A percentile compares a stretch with the other conserved stretches of the same genome.
phyloP scores from a whole-genome alignment of 2,797 vertebrate species.

The Acanthopagrus latus region DNA sequence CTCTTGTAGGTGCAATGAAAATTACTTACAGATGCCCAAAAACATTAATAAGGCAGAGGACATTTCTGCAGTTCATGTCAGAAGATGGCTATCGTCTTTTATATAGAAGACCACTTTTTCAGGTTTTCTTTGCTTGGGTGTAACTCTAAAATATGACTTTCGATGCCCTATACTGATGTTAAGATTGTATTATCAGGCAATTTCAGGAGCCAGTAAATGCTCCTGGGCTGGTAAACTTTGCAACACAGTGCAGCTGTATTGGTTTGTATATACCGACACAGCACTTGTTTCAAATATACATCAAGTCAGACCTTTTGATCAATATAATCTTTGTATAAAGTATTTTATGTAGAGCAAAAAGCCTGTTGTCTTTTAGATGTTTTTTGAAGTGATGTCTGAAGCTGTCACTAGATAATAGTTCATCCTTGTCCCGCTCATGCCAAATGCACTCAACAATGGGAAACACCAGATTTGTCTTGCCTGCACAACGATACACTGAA shows the following conservation, averaged over 20 bases:
- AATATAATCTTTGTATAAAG: background rate
- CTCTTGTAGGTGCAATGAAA: conserved; percentile 21
- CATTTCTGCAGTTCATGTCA: conserved; percentile 3
- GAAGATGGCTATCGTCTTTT: background rate
- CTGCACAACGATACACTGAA: conserved; percentile 1
- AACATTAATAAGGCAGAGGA: background rate
- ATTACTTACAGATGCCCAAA: background rate
- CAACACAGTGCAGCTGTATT: background rate
- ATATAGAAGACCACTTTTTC: background rate
- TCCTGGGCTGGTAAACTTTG: background rate
- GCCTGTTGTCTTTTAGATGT: background rate
- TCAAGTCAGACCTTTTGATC: background rate
- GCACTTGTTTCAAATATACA: background rate
- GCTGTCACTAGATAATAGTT: conserved; percentile 17
- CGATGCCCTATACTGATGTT: background rate
- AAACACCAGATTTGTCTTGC: conserved; percentile 29
- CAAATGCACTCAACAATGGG: conserved; percentile 16
- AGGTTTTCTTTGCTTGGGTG: background rate
- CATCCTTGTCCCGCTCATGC: conserved; percentile 6
- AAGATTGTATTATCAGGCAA: background rate
- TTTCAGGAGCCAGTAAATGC: background rate
- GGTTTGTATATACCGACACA: background rate
- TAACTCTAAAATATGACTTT: background rate
- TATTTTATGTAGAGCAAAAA: background rate
- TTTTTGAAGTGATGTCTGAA: background rate